Base-by-base conservation (phyloP, 64 coral and sea anemone genomes). In the Montipora efflorescens region DNA sequence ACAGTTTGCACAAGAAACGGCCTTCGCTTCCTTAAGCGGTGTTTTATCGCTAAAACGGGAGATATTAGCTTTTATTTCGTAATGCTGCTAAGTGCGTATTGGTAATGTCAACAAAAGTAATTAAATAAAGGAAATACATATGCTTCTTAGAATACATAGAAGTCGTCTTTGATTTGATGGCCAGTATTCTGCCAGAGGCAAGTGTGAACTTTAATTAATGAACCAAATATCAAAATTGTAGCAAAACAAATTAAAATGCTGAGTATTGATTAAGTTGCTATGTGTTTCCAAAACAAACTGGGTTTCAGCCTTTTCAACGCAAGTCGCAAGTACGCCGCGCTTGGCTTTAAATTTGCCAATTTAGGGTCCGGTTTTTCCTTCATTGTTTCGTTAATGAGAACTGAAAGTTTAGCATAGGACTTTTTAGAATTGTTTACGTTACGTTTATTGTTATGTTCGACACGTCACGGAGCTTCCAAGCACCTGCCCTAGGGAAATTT, bases 201-300 rank as follows among this genome's bases (percentile, higher is more conserved):
- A 57, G 6, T 57, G 11, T 2, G 7, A 0, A 49, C 57, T 76
- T 76, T 84, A 85, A 92, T 76, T 84, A 85, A 92, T 92, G 80
- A 92, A 92, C 69, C 90, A 85, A 62, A 78, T 43, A 85, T 86
- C 90, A 92, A 92, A 82, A 86, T 28, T 62, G 55, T 76, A n/a
- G 8, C 15, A 85, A 84, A 92, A 55, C 48, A 92, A 84, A 76
- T 92, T 84, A 92, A 86, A 86, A 61, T 82, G 52, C 13, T 59
- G 44, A 49, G 67, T 57, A 82, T 83, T 91, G 46, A 84, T 47
- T 48, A 46, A 71, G 82, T 86, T 86, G 62, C 46, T 72, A 15
- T 49, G 68, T 72, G 82, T 86, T 46, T 71, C 82, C 19, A 70
- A 71, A 45, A 86, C 66, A 86, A 62, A 86, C 47, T 49, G 82